Evolutionary conservation across 1,140 invertebrate genomes (phyloP), one percentile per base, ranked within the genome.

Genomic region (Neotoxoptera formosana): DNA sequence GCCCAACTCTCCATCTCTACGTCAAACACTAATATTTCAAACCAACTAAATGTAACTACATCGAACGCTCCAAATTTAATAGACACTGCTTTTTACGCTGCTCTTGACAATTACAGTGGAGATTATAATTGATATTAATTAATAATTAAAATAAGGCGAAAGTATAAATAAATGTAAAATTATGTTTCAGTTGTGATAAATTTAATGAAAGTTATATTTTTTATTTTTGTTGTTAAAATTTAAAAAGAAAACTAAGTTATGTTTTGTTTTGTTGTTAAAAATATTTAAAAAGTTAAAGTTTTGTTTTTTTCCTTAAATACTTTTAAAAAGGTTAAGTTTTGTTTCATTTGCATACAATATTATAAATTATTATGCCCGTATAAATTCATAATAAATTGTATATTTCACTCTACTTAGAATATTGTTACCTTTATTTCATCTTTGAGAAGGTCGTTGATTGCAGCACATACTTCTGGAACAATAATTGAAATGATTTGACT

Each of bases 371-470:
- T 56, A 56, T 56, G 53, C n/a, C n/a, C n/a, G n/a, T n/a, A n/a
- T n/a, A 56, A 56, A 56, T 56, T 56, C 21, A 56, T 56, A 56
- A 56, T 56, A 56, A 56, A 56, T n/a, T n/a, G n/a, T n/a, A n/a
- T n/a, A n/a, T n/a, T n/a, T n/a, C n/a, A n/a, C n/a, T n/a, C n/a
- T 56, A 56, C 21, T 56, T 56, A 56, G 21, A 56, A 56, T 56
- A 56, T 56, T 56, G 8, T 88, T 88, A 88, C 86, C 86, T 88
- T 88, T 45, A 88, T n/a, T 88, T 45, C 86, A 41, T 88, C 36
- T 88, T 88, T 88, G 9, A 88, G 86, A 41, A 88, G 23, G 36
- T 88, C 36, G 36, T 47, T 88, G 23, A 88, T 47, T 47, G 86
- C 86, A 45, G 36, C 41, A 88, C 86, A 88, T 88, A 88, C 86